Base-by-base conservation (phyloP, 1,140 invertebrate species). In the Elymnias hypermnestra region DNA sequence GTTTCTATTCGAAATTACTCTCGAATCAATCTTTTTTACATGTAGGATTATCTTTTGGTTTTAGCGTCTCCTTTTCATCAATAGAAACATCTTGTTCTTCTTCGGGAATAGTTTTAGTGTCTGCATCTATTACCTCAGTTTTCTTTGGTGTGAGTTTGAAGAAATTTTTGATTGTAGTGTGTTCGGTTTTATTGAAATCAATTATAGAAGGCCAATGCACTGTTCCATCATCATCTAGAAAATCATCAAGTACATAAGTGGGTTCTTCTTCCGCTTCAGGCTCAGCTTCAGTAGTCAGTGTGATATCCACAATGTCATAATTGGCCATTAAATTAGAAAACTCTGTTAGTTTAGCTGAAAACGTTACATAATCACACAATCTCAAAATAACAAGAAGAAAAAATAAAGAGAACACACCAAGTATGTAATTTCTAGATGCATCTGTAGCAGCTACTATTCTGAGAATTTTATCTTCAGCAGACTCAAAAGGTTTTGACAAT, bases 301-400 rank as follows among this genome's bases (percentile, higher is more conserved):
- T 52, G 9, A 70, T 57, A 31, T 76, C 68, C 15, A 74, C 10
- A 3, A 76, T 37, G 31, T 74, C 56, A 47, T 69, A 74, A 41
- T 73, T 57, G 51, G 46, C 58, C 64, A 74, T 73, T 8, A 74
- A 55, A 52, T 72, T 53, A 4, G 62, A 66, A 19, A 79, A 65
- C 48, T 79, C 71, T 15, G 69, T 48, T 40, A 74, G 47, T 52
- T 72, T 76, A 2, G 68, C 71, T 47, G 75, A 66, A 63, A 76
- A 76, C 36, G 52, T 51, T 8, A 79, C 42, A 44, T 47, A 66
- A 14, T 79, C 71, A 19, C 52, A 56, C 19, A 74, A 29, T 42
- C 72, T 67, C 22, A 66, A 45, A 10, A 45, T 56, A 15, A 71
- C 61, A 8, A 76, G 23, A 1, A 66, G 7, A 28, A 59, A 71